Base-by-base conservation (phyloP, 2,888 invertebrate species). In the Rhimphoctona megacephalus region DNA sequence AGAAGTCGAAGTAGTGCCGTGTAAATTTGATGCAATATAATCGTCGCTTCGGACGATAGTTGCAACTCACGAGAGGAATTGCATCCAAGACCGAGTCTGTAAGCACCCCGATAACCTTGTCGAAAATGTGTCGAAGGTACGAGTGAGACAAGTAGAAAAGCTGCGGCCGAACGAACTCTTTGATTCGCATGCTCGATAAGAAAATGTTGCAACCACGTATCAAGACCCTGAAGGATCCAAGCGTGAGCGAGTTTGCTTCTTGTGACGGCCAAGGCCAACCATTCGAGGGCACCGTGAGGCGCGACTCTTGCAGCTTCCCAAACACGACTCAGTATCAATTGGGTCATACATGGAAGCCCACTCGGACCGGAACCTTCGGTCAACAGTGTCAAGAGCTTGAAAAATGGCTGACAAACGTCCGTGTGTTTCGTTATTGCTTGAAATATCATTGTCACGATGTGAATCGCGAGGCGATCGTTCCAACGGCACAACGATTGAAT, bases 291-390 rank as follows among this genome's bases (percentile, higher is more conserved):
- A 11, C 98, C 97, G 93, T 98, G 98, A 4, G 98, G 98, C 89
- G 98, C 98, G 90, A 97, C 97, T 93, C 98, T 98, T 0, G 98
- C 98, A 0, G 96, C 97, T 94, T 98, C 98, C 98, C 99, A 98
- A 87, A 99, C 97, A 30, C 98, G 96, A 88, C 97, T 97, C 86
- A 99, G 95, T 88, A 98, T 97, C 83, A 98, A 95, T 94, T 98
- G 98, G 0, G 98, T 98, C 95, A 98, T 99, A 93, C 98, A 98
- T 0, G 98, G 98, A 94, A 98, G 95, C 0, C 98, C 98, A 6
- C 97, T 96, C 0, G 97, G 96, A 25, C 97, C 96, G 85, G 97
- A 97, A 61, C 96, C 97, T 94, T 99, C 99, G 66, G 98, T 98
- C 88, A 99, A 94, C 91, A 98, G 95, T 1, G 98, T 98, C 81